phyloP scores from a whole-genome alignment of 37 sponge, comb jelly and placozoan genomes.

The Beroe ovata region DNA sequence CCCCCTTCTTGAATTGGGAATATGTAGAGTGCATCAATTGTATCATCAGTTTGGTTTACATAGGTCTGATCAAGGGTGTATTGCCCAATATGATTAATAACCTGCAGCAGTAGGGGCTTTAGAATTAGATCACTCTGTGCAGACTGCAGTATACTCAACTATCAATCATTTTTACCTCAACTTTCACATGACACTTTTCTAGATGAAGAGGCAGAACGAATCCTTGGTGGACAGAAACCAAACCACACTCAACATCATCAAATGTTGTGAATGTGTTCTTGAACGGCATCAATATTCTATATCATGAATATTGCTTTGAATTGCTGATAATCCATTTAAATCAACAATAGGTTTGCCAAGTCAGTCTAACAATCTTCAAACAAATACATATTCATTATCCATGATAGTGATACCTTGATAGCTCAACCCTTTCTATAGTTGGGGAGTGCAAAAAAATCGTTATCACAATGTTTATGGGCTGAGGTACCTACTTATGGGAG shows the following conservation, averaged over 20 bases:
- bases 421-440: too few species aligned
- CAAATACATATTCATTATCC: too few species aligned
- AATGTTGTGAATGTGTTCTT: conserved; percentile 57
- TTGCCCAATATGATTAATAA: conserved; percentile 49
- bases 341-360: too few species aligned
- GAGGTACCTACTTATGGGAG: too few species aligned
- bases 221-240: conserved; percentile 22
- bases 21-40: conserved; percentile 38
- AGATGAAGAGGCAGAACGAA: conserved; percentile 65
- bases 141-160: too few species aligned
- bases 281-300: conserved; percentile 59
- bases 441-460: too few species aligned
- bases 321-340: too few species aligned
- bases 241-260: conserved; percentile 53
- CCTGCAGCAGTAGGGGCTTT: background rate
- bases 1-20: conserved; percentile 58
- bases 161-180: conserved; percentile 66
- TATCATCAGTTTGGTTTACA: conserved; percentile 41
- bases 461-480: too few species aligned
- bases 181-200: conserved; percentile 35
- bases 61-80: conserved; percentile 32
- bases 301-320: too few species aligned
- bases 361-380: too few species aligned
- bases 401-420: too few species aligned
- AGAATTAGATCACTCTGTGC: too few species aligned